A percentile compares a stretch with the other conserved stretches of the same genome.
Evolutionary conservation across 2,113 vertebrate species (phyloP).

Genomic region (Xiphophorus maculatus): DNA sequence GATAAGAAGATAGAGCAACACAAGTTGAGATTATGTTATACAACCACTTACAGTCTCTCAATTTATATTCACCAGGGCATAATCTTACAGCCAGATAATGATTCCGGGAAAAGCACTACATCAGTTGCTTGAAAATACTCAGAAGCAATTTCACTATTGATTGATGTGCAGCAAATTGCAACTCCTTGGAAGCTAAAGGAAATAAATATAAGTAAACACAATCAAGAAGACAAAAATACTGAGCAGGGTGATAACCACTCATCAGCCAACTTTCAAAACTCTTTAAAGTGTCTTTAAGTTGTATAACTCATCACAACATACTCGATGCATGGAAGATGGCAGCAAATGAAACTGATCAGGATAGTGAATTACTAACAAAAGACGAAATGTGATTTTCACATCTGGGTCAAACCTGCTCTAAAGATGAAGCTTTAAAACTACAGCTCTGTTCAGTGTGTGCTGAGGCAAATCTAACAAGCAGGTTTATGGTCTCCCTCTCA

Average conservation of each 20-base stretch:
- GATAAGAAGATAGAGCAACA: constrained; percentile 3
- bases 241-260: background rate
- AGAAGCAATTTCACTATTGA: constrained; percentile 17
- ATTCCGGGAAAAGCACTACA: background rate
- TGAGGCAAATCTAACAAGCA: constrained; percentile 4
- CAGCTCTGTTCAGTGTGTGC: background rate
- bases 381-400: background rate
- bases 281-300: background rate
- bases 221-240: background rate
- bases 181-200: constrained; percentile 11
- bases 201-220: constrained; percentile 6
- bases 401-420: constrained; percentile 16
- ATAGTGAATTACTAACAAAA: background rate
- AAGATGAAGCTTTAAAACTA: constrained; percentile 19
- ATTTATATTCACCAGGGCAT: background rate
- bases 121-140: constrained; percentile 18
- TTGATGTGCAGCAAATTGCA: constrained; percentile 13
- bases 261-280: background rate
- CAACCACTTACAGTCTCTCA: background rate
- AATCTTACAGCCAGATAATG: background rate
- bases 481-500: constrained; percentile 25
- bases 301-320: background rate
- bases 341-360: background rate
- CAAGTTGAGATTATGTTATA: background rate
- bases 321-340: background rate